Evolutionary conservation across 2,797 vertebrate genomes (phyloP), one percentile per base, ranked within the genome.

Genomic region (Phrynocephalus guinanensis): DNA sequence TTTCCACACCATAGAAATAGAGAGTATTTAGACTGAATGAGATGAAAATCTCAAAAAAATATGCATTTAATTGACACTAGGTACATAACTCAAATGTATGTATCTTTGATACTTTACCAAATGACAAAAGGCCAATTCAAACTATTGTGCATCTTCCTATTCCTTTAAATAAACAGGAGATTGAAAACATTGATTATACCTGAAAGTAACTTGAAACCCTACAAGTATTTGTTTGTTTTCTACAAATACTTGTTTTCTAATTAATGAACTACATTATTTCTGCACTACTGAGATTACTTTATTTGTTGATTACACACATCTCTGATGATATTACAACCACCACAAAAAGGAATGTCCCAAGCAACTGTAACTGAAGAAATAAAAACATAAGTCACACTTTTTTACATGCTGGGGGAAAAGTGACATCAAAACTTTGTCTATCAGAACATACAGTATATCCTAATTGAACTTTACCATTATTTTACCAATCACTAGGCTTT

Each of bases 401-500:
- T 83, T 78, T 44, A 78, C 81, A 87, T 52, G 91, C 88, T 93
- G 18, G 83, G 10, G 68, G 18, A 83, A 16, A 75, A 86, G 30
- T n/a, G 71, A 86, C 72, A 86, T 91, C 79, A 84, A 85, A 78
- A 82, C 33, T 92, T 71, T 63, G 76, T 71, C 24, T 26, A 2
- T n/a, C 68, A 66, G 24, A 30, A 72, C 77, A 70, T 73, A 72
- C 63, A 87, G 22, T 73, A 72, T 60, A 87, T 22, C 82, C 73
- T 76, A 84, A 73, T 22, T 87, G 48, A 77, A 91, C 90, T 81
- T 91, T 76, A 83, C 3, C 11, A 80, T 66, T 89, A 89, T 71
- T 87, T 89, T 87, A 92, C 60, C 56, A 13, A 86, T 89, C 93
- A 85, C 38, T 86, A 87, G 66, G 83, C 80, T 91, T 94, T 73